Evolutionary conservation across 2,888 invertebrate species (phyloP).

Genomic region (Xanthostigma xanthostigma): DNA sequence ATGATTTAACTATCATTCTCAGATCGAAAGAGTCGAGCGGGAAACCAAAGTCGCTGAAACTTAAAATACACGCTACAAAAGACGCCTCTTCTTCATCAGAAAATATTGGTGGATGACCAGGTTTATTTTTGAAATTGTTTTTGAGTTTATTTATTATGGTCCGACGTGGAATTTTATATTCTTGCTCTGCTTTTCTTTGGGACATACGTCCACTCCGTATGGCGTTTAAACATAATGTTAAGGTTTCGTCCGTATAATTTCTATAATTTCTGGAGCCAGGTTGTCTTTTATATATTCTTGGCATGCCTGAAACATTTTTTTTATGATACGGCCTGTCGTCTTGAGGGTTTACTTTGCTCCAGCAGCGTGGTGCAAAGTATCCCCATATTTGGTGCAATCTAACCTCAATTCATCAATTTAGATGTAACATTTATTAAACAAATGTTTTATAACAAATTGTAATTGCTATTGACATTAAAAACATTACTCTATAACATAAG

Average conservation of each 20-base stretch:
- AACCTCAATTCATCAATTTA: too few species aligned
- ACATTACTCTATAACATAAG: too few species aligned
- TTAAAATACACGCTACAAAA: constrained; percentile 12
- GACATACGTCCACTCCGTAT: constrained; percentile 6
- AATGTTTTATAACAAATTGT: too few species aligned
- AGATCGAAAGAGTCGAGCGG: constrained; percentile 13
- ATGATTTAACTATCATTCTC: constrained; percentile 11
- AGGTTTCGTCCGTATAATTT: constrained; percentile 7
- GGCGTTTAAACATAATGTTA: constrained; percentile 8
- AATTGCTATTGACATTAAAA: too few species aligned
- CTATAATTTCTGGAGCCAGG: constrained; percentile 9
- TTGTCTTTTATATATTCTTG: constrained; percentile 4
- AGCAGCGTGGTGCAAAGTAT: too few species aligned
- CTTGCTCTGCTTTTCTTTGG: constrained; percentile 9
- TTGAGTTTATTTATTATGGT: too few species aligned
- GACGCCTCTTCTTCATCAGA: constrained; percentile 14
- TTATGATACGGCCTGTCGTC: too few species aligned
- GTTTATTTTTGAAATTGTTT: constrained; percentile 9
- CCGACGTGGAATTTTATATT: constrained; percentile 8
- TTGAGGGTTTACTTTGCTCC: too few species aligned
- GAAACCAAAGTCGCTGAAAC: constrained; percentile 15
- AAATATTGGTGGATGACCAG: constrained; percentile 12
- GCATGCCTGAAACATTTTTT: too few species aligned
- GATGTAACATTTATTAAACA: too few species aligned
- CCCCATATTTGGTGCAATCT: too few species aligned